Evolutionary conservation across 1,140 invertebrate species (phyloP).

Genomic region (Zaprionus lachaisei): DNA sequence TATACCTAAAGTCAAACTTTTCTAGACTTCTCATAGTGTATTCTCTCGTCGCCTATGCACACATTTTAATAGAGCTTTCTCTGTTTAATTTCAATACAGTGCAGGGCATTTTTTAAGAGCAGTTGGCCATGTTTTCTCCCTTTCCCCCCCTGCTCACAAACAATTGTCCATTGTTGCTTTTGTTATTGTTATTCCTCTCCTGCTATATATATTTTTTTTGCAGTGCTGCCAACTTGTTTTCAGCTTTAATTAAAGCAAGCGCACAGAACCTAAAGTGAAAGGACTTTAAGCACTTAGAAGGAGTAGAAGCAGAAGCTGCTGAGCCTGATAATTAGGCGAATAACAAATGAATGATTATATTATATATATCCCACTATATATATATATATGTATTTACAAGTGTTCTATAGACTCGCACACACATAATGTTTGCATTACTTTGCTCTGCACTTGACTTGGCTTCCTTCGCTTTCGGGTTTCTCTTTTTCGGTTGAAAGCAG

Average conservation of each 20-base stretch:
- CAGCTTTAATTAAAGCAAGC: conserved; percentile 67
- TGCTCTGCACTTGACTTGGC: conserved; percentile 36
- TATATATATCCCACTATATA: not conserved
- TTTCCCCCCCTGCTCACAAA: not conserved
- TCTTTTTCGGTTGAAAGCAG: not conserved
- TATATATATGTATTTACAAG: not conserved
- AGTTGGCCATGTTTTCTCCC: conserved; percentile 4
- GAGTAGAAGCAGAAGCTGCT: not conserved
- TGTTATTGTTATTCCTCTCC: conserved; percentile 29
- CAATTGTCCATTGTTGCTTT: conserved; percentile 53
- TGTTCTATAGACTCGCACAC: not conserved
- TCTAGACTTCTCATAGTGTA: not conserved
- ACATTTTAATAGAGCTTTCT: conserved; percentile 10
- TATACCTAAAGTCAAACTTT: no score
- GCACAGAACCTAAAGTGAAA: conserved; percentile 17
- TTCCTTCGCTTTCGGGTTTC: not conserved
- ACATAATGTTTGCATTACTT: conserved; percentile 52
- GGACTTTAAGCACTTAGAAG: conserved; percentile 17
- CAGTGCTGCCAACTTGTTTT: conserved; percentile 25
- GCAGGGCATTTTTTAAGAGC: conserved; percentile 45
- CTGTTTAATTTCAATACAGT: conserved; percentile 73
- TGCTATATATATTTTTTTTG: conserved; percentile 16
- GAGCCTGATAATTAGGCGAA: conserved; percentile 46
- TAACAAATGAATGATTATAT: no score
- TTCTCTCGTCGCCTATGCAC: not conserved